Conservation (phyloP, 2,797 vertebrate species). For the Carcharodon carcharias region DNA sequence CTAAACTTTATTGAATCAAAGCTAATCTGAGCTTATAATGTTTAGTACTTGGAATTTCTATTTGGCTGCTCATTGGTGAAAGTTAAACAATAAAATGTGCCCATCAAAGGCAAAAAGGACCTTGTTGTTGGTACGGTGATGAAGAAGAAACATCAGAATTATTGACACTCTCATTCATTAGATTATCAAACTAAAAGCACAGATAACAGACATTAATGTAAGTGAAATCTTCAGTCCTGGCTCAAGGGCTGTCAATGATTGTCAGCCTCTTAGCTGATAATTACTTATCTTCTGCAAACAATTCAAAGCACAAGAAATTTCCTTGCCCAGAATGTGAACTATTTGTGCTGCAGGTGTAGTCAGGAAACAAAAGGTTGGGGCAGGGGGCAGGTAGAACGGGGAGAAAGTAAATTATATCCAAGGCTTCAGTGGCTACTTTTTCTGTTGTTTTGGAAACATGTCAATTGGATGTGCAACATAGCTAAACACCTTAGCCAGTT, state of each 20-base stretch:
- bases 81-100: background rate
- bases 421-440: background rate
- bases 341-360: constrained; percentile 2
- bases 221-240: background rate
- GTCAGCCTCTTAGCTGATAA: background rate
- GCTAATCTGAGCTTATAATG: background rate
- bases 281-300: constrained; percentile 20
- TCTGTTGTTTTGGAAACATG: constrained; percentile 30
- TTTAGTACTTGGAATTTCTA: background rate
- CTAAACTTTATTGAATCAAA: background rate
- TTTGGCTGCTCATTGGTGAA: background rate
- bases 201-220: background rate
- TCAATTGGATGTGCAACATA: constrained; percentile 8
- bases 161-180: background rate
- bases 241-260: background rate
- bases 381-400: background rate
- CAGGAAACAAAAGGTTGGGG: background rate
- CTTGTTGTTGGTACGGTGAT: background rate
- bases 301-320: background rate
- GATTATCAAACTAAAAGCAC: background rate
- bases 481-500: background rate
- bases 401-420: constrained; percentile 30
- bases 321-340: background rate
- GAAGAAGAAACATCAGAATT: background rate
- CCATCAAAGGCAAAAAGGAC: background rate